Percentiles rank a stretch among this genome's conserved stretches.
Conservation (phyloP, 2,113 vertebrate genomes). For the Hippocampus barbouri region DNA sequence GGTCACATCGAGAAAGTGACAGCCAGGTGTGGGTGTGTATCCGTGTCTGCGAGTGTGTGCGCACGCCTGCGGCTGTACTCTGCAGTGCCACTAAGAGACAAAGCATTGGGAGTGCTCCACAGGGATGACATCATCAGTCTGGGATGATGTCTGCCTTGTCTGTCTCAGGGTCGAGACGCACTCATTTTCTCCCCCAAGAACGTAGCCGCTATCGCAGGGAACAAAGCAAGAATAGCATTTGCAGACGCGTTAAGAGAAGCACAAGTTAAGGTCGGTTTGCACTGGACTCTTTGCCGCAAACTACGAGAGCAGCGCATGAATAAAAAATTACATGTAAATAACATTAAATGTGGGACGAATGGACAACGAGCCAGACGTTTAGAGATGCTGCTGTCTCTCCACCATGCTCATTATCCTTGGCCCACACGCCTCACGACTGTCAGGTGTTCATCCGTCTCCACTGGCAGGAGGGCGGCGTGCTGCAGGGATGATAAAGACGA, state of each 20-base stretch:
- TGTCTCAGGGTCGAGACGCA: conserved; percentile 54
- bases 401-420: conserved; percentile 14
- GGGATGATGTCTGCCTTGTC: conserved; percentile 65
- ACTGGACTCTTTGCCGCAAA: background rate
- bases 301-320: conserved; percentile 10
- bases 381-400: conserved; percentile 7
- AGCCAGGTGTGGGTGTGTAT: conserved; percentile 43
- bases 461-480: conserved; percentile 31
- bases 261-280: background rate
- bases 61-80: conserved; percentile 56
- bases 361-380: conserved; percentile 21
- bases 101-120: conserved; percentile 67
- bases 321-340: background rate
- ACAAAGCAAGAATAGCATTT: background rate
- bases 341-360: background rate
- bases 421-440: conserved; percentile 33
- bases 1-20: conserved; percentile 48
- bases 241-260: conserved; percentile 15
- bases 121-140: conserved; percentile 74
- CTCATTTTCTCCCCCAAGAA: conserved; percentile 5
- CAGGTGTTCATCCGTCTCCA: conserved; percentile 35
- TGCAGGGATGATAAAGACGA: conserved; percentile 56
- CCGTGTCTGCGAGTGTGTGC: conserved; percentile 21
- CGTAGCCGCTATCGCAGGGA: background rate
- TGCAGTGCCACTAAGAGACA: conserved; percentile 70